These are phyloP conservation scores for Tholera decimalis DNA, from an alignment of 2,888 invertebrate genomes.

Conservation along the genomic window DNA sequence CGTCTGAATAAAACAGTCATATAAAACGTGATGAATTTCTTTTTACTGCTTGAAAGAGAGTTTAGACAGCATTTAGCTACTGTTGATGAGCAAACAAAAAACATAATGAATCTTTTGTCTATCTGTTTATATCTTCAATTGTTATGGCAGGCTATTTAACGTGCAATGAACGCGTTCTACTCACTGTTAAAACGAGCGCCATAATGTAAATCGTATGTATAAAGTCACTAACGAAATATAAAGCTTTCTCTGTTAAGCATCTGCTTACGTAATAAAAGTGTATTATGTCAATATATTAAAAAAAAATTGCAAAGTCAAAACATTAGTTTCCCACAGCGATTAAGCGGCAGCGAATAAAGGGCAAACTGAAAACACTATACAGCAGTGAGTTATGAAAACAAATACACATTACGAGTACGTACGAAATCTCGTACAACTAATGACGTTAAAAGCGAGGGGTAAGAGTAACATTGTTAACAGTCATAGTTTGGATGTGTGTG, in stretches of 20 bases:
- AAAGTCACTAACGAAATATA: constrained; percentile 46
- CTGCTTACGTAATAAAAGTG: constrained; percentile 76
- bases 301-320: constrained; percentile 80
- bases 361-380: constrained; percentile 82
- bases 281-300: constrained; percentile 77
- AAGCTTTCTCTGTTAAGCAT: constrained; percentile 65
- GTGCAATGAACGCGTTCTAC: constrained; percentile 66
- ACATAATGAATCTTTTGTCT: constrained; percentile 73
- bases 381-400: constrained; percentile 88
- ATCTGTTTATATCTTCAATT: constrained; percentile 72
- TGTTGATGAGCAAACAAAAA: constrained; percentile 78
- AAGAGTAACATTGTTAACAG: constrained; percentile 89
- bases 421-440: constrained; percentile 89
- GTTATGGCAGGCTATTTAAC: constrained; percentile 72
- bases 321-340: constrained; percentile 88
- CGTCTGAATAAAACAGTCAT: constrained; percentile 77
- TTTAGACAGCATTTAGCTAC: constrained; percentile 76
- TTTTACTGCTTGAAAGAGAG: constrained; percentile 77
- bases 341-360: constrained; percentile 81
- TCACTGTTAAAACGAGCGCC: constrained; percentile 54
- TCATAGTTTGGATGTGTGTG: constrained; percentile 88
- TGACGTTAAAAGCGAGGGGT: constrained; percentile 90
- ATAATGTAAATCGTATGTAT: constrained; percentile 60
- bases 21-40: constrained; percentile 82
- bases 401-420: constrained; percentile 88